Base-by-base conservation (phyloP, 2,113 vertebrate genomes). In the Aptenodytes forsteri region DNA sequence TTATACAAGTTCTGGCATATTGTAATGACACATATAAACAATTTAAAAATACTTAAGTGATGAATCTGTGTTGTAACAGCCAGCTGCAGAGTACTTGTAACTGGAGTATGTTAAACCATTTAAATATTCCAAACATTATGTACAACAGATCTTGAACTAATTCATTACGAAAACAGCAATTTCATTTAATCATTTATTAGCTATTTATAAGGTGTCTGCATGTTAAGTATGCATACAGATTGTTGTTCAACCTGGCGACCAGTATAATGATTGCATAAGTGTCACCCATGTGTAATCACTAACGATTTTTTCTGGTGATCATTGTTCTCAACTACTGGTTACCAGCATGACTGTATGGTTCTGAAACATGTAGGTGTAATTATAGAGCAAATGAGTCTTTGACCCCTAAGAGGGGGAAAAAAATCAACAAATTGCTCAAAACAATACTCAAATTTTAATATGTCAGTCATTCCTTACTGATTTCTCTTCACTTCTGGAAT, bases 151-250 rank as follows among this genome's bases (percentile, higher is more conserved):
- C 87, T 95, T 90, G 58, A 82, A 47, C 81, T 94, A 97, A 96
- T 95, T 96, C 91, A 90, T 97, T 97, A 93, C 89, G 92, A 95
- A 96, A 96, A 97, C 90, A 96, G 90, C 89, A 95, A 95, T 96
- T 97, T 97, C 30, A 73, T 84, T 95, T 90, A 97, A 96, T 93
- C 56, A 94, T 93, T 84, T 97, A 96, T 97, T 96, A 97, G 82
- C 91, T 97, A 96, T 92, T 96, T 97, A 94, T 96, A 72, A 90
- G 96, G 79, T 95, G 85, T 81, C 85, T 96, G 78, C 80, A 55
- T 93, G 92, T 88, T 94, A 96, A 87, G 62, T 44, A 40, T 89
- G 66, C 84, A 79, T 59, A 91, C 86, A 96, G 90, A 91, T 91
- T 90, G 55, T 95, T 95, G 46, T 72, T 96, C 91, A 94, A 72